Conservation (phyloP, 2,888 invertebrate genomes). For the Yponomeuta evonymella region DNA sequence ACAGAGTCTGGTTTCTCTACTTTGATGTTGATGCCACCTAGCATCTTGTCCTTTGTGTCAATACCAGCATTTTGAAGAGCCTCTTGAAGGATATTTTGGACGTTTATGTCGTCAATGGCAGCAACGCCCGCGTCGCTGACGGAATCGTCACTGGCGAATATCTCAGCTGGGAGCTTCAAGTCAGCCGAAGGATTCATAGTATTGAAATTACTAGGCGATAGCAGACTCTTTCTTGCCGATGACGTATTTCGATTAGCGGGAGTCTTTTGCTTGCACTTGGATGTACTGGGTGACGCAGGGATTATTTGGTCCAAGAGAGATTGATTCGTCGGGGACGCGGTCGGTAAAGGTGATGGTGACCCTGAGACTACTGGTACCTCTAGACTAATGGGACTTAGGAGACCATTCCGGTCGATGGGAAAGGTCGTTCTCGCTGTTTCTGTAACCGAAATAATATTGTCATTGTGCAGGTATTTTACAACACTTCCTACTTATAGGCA, state of each 20-base stretch:
- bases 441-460: slow-evolving; percentile 7
- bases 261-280: slow-evolving; percentile 33
- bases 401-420: neutral
- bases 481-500: no score
- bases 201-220: slow-evolving; percentile 47
- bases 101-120: slow-evolving; percentile 41
- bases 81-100: slow-evolving; percentile 44
- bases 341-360: neutral
- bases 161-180: slow-evolving; percentile 65
- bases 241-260: neutral
- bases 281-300: slow-evolving; percentile 27
- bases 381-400: neutral
- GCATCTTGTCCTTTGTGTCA: slow-evolving; percentile 55
- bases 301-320: slow-evolving; percentile 8
- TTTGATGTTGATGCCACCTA: slow-evolving; percentile 65
- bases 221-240: slow-evolving; percentile 25
- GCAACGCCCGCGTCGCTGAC: slow-evolving; percentile 54
- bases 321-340: neutral
- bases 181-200: slow-evolving; percentile 56
- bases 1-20: slow-evolving; percentile 42
- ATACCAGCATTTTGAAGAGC: slow-evolving; percentile 34
- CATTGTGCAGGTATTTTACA: neutral
- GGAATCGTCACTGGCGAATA: slow-evolving; percentile 67
- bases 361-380: neutral
- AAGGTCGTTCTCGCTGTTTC: neutral